phyloP scores from a whole-genome alignment of 2,797 vertebrate genomes.

The Rhinoraja longicauda region DNA sequence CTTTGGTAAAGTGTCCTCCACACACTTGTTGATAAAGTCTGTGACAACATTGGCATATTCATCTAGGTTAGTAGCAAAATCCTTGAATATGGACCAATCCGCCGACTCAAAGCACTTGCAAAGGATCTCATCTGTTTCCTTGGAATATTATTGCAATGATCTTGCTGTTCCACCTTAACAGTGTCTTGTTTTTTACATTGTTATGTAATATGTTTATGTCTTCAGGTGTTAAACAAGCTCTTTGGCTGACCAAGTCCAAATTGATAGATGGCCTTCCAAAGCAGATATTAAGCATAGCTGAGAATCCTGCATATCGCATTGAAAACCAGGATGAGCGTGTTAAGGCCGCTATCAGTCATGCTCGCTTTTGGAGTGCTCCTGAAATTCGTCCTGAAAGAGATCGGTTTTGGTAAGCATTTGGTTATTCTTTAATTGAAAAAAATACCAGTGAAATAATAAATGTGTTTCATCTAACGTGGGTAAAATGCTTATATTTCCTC shows the following conservation, averaged over 20 bases:
- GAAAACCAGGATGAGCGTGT: slow-evolving; percentile 66
- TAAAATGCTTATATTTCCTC: not conserved
- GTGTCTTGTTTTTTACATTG: not conserved
- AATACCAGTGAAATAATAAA: not conserved
- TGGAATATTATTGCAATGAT: not conserved
- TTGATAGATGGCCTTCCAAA: slow-evolving; percentile 69
- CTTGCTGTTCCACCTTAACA: not conserved
- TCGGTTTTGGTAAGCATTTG: slow-evolving; percentile 66
- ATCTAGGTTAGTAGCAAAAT: too few relatives aligned
- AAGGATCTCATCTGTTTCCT: too few relatives aligned
- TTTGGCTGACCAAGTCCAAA: slow-evolving; percentile 86
- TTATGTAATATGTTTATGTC: not conserved
- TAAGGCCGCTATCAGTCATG: slow-evolving; percentile 61
- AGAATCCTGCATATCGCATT: slow-evolving; percentile 56
- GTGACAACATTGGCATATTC: too few relatives aligned
- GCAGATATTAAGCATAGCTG: slow-evolving; percentile 54
- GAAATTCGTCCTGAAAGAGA: slow-evolving; percentile 58
- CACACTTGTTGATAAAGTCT: too few relatives aligned
- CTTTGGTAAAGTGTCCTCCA: too few relatives aligned
- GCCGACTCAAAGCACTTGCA: too few relatives aligned
- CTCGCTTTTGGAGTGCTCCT: slow-evolving; percentile 74
- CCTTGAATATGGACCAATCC: too few relatives aligned
- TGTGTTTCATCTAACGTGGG: not conserved
- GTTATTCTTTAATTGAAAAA: not conserved
- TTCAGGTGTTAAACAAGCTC: slow-evolving; percentile 78